Conservation (phyloP, 2,888 invertebrate species). For the Xylophagus ater region DNA sequence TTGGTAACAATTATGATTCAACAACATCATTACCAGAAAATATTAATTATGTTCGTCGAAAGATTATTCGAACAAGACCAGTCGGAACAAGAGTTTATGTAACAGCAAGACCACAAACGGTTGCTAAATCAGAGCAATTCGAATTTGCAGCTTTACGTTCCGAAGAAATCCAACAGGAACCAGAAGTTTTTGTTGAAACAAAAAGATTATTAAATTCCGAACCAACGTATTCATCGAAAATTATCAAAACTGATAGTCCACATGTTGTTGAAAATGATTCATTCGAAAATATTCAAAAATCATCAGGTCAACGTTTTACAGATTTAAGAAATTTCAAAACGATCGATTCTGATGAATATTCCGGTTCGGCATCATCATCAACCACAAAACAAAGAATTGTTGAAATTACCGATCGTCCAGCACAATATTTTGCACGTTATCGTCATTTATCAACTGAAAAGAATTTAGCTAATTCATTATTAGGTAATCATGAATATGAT, state of each 20-base stretch:
- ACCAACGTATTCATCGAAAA: too few relatives aligned
- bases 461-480: slow-evolving; percentile 30
- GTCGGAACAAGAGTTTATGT: slow-evolving; percentile 7
- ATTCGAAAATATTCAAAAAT: background rate
- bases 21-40: slow-evolving; percentile 1
- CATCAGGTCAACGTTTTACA: background rate
- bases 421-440: slow-evolving; percentile 32
- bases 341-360: slow-evolving; percentile 15
- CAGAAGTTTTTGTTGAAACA: too few relatives aligned
- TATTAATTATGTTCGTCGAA: background rate
- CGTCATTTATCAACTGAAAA: slow-evolving; percentile 28
- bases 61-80: slow-evolving; percentile 1
- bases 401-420: slow-evolving; percentile 28
- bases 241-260: too few relatives aligned
- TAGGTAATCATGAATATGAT: slow-evolving; percentile 20
- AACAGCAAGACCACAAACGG: slow-evolving; percentile 14
- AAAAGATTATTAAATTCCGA: too few relatives aligned
- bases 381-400: slow-evolving; percentile 22
- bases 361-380: slow-evolving; percentile 17
- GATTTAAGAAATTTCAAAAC: slow-evolving; percentile 4
- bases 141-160: too few relatives aligned
- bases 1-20: slow-evolving; percentile 15
- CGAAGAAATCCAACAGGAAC: too few relatives aligned
- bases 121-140: slow-evolving; percentile 8
- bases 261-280: background rate